phyloP scores from a whole-genome alignment of 1,140 invertebrate genomes.

The Lordiphosa collinella region DNA sequence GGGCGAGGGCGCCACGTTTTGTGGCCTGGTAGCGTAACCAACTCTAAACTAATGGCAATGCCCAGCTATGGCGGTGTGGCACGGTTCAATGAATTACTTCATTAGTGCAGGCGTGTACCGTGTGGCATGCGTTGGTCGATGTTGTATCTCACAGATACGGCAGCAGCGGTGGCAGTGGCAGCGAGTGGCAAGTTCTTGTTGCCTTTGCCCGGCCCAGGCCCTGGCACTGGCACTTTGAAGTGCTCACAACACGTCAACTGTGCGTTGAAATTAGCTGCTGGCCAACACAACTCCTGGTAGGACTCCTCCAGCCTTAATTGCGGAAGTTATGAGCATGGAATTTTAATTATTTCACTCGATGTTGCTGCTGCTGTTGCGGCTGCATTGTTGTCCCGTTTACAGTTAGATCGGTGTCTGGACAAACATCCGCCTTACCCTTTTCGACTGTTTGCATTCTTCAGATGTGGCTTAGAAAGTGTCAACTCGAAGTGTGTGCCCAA shows the following conservation, averaged over 20 bases:
- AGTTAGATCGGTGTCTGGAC: conserved; percentile 36
- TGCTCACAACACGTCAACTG: conserved; percentile 49
- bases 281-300: conserved; percentile 23
- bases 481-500: conserved; percentile 72
- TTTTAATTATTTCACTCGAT: conserved; percentile 71
- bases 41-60: conserved; percentile 65
- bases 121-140: conserved; percentile 58
- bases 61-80: conserved; percentile 46
- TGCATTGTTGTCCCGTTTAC: conserved; percentile 54
- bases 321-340: conserved; percentile 76
- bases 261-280: conserved; percentile 70
- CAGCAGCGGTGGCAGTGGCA: not conserved
- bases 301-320: conserved; percentile 59
- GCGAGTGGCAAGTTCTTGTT: conserved; percentile 41
- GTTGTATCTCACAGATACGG: conserved; percentile 40
- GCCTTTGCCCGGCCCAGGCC: conserved; percentile 15
- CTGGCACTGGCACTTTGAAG: no score
- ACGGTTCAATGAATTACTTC: conserved; percentile 79
- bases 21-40: conserved; percentile 32
- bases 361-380: conserved; percentile 8
- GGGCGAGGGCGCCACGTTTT: conserved; percentile 21
- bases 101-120: conserved; percentile 71
- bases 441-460: conserved; percentile 61
- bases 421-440: conserved; percentile 7
- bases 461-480: conserved; percentile 67